Evolutionary conservation across 1,140 invertebrate species (phyloP), one percentile per base, ranked within the genome.

Genomic region (Diorhabda elongata): DNA sequence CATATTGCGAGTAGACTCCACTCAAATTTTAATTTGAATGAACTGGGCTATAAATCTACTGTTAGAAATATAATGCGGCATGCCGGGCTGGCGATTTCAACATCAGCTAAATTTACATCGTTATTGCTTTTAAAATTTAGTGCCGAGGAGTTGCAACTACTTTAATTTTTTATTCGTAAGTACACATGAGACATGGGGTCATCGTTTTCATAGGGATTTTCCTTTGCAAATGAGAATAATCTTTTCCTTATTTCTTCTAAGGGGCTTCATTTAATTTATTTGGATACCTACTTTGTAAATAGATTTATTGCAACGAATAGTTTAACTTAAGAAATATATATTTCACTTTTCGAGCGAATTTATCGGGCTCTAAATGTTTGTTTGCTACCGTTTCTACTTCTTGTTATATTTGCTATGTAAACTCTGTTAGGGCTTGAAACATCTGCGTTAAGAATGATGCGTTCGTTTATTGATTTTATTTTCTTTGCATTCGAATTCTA

Each of bases 21-120:
- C 74, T 76, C 74, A 76, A 76, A 76, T 76, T 76, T 76, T 76
- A 76, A 76, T 76, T 76, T 76, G 74, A 76, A 76, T 74, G 74
- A 76, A 76, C 69, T 60, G 57, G 66, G 70, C 62, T 67, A 73
- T 76, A 76, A 76, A 77, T 76, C 64, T 61, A 57, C 44, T 66
- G 63, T 71, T 69, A 75, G 75, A 76, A 76, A 74, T 75, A 74
- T 76, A 76, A 69, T 69, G 68, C 68, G 68, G 68, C 57, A 63
- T 69, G 64, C 63, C 44, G n/a, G 71, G 67, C 58, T 5, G 71
- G 67, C 72, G 73, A 73, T 74, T 74, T 74, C 73, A 71, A 67
- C 71, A 67, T 63, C 61, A 42, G 44, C 68, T 45, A 57, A 69
- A 69, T 69, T 69, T 69, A 69, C 68, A 70, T 70, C 57, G 65